Evolutionary conservation across 2,888 invertebrate species (phyloP).

Genomic region (Notocelia uddmanniana): DNA sequence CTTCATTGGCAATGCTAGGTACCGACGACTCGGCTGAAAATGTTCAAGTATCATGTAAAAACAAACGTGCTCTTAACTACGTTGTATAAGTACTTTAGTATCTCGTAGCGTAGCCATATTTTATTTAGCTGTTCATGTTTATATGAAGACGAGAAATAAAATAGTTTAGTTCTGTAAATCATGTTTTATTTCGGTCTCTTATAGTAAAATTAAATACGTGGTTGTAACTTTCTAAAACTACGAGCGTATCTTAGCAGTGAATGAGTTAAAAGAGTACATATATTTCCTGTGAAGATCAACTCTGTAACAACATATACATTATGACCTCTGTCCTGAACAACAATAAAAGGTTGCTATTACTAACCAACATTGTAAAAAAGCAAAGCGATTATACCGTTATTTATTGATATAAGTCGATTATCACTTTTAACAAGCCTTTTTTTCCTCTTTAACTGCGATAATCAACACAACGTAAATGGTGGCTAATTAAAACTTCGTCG

Average conservation of each 20-base stretch:
- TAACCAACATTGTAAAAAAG: too few relatives aligned
- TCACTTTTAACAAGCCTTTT: too few relatives aligned
- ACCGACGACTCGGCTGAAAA: not conserved
- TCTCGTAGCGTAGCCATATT: conserved; percentile 13
- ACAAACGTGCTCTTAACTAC: conserved; percentile 8
- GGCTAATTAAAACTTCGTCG: too few relatives aligned
- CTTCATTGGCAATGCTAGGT: not conserved
- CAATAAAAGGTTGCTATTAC: too few relatives aligned
- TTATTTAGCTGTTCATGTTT: conserved; percentile 31
- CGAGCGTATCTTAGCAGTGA: not conserved
- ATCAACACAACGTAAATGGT: too few relatives aligned
- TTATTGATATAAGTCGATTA: too few relatives aligned
- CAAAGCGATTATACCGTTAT: too few relatives aligned
- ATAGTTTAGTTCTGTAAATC: conserved; percentile 39
- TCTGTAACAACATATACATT: too few relatives aligned
- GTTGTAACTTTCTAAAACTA: not conserved
- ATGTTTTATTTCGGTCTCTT: conserved; percentile 36
- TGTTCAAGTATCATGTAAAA: not conserved
- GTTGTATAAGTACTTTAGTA: conserved; percentile 7
- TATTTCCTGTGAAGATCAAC: too few relatives aligned
- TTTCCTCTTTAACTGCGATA: too few relatives aligned
- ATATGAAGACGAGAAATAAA: conserved; percentile 32
- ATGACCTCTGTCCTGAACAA: too few relatives aligned
- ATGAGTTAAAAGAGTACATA: too few relatives aligned
- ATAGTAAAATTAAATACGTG: conserved; percentile 5